Evolutionary conservation across 2,113 vertebrate species (phyloP).

Genomic region (Terrapene triunguis): DNA sequence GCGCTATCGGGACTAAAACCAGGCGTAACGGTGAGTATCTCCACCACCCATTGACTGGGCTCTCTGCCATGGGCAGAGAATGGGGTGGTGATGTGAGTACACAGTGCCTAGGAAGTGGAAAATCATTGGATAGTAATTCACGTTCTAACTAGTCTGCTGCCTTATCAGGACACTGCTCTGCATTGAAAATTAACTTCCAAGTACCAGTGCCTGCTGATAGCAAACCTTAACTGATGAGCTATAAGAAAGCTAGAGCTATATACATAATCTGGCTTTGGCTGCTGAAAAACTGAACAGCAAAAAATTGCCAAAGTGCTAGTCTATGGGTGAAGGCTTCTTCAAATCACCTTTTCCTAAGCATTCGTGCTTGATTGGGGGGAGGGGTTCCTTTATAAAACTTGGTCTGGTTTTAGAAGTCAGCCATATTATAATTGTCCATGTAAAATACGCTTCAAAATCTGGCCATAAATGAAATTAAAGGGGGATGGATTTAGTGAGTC

Average conservation of each 20-base stretch:
- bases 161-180: background rate
- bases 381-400: background rate
- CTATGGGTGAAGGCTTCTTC: accelerated
- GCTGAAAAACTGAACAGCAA: background rate
- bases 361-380: accelerated
- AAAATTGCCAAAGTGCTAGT: background rate
- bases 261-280: background rate
- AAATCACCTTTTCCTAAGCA: no score
- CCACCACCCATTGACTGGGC: background rate
- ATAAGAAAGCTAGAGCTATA: background rate
- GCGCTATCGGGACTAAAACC: background rate
- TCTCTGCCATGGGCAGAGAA: background rate
- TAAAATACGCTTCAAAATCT: background rate
- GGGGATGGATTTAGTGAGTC: background rate
- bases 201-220: background rate
- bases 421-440: background rate
- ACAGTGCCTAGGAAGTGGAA: background rate
- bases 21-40: background rate
- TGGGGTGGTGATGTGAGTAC: background rate
- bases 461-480: background rate
- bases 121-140: background rate
- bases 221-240: accelerated
- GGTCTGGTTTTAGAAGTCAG: accelerated
- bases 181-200: background rate
- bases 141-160: accelerated